Evolutionary conservation across 2,797 vertebrate species (phyloP).

Genomic region (Anguilla obscura): DNA sequence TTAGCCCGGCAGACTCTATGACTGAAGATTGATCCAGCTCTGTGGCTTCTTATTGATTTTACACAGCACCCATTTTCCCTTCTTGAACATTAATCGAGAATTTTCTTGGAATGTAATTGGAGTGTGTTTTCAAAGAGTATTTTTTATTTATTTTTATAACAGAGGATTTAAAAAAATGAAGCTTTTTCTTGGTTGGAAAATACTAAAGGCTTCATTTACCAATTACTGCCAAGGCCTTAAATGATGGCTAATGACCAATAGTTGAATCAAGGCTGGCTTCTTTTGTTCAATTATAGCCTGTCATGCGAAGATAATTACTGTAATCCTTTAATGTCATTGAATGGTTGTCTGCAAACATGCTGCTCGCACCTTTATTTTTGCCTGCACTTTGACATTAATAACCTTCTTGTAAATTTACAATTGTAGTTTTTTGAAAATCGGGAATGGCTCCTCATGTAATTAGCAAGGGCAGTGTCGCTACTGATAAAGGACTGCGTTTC

Average conservation of each 20-base stretch:
- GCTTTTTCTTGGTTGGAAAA: constrained; percentile 24
- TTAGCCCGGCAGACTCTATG: not conserved
- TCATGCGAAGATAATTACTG: constrained; percentile 28
- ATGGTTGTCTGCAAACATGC: constrained; percentile 15
- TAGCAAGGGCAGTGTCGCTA: not conserved
- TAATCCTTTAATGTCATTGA: constrained; percentile 32
- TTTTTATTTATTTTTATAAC: not conserved
- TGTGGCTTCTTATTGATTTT: constrained; percentile 25
- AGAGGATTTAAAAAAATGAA: not conserved
- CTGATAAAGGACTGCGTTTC: not conserved
- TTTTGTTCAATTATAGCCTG: not conserved
- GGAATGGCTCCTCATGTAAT: not conserved
- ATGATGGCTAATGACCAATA: constrained; percentile 31
- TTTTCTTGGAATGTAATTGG: not conserved
- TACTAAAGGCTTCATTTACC: constrained; percentile 22
- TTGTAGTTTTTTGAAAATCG: not conserved
- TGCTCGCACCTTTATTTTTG: constrained; percentile 18
- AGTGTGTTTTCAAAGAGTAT: not conserved
- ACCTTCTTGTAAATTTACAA: constrained; percentile 8
- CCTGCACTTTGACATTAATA: constrained; percentile 12
- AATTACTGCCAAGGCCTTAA: constrained; percentile 26
- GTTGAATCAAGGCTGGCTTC: constrained; percentile 27
- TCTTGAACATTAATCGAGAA: not conserved
- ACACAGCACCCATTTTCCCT: not conserved
- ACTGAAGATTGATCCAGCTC: not conserved